Conservation (phyloP, 2,113 vertebrate genomes). For the Seriola rivoliana region DNA sequence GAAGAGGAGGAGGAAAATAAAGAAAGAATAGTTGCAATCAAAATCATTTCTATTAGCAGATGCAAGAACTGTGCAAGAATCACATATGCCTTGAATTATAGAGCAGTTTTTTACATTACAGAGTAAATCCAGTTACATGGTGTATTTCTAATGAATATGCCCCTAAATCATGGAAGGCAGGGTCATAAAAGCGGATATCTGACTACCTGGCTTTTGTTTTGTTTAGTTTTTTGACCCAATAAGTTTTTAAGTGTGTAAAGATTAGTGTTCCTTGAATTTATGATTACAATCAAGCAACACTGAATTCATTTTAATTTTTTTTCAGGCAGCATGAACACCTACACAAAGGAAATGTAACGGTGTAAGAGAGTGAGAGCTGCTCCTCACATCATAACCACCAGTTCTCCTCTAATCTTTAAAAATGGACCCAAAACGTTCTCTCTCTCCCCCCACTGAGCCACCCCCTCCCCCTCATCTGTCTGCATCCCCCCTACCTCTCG, state of each 20-base stretch:
- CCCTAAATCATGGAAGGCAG: neutral
- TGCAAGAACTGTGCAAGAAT: neutral
- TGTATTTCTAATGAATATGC: neutral
- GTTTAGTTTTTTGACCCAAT: neutral
- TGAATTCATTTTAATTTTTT: too few species aligned
- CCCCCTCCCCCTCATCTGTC: neutral
- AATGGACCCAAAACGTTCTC: neutral
- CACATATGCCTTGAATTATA: neutral
- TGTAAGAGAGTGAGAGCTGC: neutral
- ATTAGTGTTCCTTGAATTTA: too few species aligned
- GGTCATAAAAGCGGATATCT: neutral
- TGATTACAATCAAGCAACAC: too few species aligned
- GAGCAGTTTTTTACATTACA: neutral
- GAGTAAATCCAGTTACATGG: neutral
- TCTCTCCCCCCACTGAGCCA: neutral
- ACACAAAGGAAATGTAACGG: too few species aligned
- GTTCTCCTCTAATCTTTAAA: neutral
- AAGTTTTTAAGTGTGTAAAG: too few species aligned
- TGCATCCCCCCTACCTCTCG: neutral
- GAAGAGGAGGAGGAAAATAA: constrained; percentile 21
- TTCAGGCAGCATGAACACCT: too few species aligned
- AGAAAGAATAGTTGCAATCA: neutral
- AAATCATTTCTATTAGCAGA: neutral
- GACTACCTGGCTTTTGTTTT: neutral
- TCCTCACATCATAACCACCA: neutral